Percentiles rank a stretch among this genome's conserved stretches.
Evolutionary conservation across 2,888 invertebrate species (phyloP).

Genomic region (Eupithecia pulchellata): DNA sequence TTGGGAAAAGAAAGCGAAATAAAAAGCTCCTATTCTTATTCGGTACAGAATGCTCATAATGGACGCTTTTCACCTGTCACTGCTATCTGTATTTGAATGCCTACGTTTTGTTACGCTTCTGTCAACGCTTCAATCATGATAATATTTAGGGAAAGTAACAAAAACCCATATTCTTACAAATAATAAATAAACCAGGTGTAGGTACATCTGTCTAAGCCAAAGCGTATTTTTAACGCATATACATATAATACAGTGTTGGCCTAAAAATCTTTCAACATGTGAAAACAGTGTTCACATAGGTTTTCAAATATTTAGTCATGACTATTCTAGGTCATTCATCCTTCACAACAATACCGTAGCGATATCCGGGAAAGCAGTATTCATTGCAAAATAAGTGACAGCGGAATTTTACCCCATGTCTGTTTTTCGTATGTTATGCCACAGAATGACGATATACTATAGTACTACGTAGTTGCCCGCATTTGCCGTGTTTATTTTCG

Average conservation of each 20-base stretch:
- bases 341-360: constrained; percentile 20
- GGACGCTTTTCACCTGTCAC: constrained; percentile 68
- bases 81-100: constrained; percentile 38
- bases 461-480: too few relatives aligned
- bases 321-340: not conserved
- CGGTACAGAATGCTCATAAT: constrained; percentile 59
- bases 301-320: not conserved
- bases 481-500: constrained; percentile 72
- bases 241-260: not conserved
- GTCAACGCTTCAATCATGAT: constrained; percentile 12
- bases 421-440: constrained; percentile 38
- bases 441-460: too few relatives aligned
- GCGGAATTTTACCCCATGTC: constrained; percentile 36
- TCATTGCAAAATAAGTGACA: constrained; percentile 41
- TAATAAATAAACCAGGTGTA: not conserved
- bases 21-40: constrained; percentile 59
- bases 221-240: not conserved
- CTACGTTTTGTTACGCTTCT: constrained; percentile 4
- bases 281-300: not conserved
- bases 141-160: not conserved
- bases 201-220: not conserved
- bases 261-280: not conserved
- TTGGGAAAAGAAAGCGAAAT: constrained; percentile 52
- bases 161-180: not conserved
- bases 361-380: constrained; percentile 30